These are phyloP conservation scores for Bemisia tabaci DNA, from an alignment of 1,140 invertebrate genomes.

Conservation along the genomic window DNA sequence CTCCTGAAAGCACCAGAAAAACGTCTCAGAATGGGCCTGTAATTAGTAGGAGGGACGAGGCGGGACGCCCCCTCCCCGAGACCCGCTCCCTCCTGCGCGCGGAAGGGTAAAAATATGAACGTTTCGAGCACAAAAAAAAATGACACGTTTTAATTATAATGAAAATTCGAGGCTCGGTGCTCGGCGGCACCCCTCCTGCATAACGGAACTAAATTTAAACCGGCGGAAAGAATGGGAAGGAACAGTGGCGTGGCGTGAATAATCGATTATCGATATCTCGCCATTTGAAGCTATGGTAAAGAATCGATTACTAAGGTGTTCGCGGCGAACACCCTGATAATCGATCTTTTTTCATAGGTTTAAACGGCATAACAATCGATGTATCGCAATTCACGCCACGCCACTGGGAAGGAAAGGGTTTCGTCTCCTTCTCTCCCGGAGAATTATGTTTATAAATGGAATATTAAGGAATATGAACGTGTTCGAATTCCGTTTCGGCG, in stretches of 20 bases:
- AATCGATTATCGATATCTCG: no score
- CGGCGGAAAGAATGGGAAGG: not conserved
- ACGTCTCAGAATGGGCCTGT: not conserved
- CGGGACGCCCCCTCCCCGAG: not conserved
- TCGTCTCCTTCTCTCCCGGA: not conserved
- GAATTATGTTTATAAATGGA: not conserved
- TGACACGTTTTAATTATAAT: not conserved
- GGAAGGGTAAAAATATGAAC: not conserved
- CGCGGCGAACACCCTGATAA: no score
- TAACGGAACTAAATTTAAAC: not conserved
- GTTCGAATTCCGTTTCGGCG: not conserved
- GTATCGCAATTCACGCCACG: no score
- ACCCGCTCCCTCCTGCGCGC: not conserved
- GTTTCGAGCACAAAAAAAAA: not conserved
- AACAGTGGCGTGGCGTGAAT: no score
- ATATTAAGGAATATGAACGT: not conserved
- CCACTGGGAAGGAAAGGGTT: not conserved
- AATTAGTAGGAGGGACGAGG: not conserved
- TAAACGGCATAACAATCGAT: no score
- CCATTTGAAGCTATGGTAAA: no score
- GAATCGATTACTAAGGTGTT: no score
- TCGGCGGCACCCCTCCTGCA: not conserved
- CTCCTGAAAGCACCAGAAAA: no score
- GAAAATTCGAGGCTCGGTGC: not conserved
- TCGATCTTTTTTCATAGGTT: no score